phyloP scores from a whole-genome alignment of 1,140 invertebrate genomes.

The Cyclargus thomasi region DNA sequence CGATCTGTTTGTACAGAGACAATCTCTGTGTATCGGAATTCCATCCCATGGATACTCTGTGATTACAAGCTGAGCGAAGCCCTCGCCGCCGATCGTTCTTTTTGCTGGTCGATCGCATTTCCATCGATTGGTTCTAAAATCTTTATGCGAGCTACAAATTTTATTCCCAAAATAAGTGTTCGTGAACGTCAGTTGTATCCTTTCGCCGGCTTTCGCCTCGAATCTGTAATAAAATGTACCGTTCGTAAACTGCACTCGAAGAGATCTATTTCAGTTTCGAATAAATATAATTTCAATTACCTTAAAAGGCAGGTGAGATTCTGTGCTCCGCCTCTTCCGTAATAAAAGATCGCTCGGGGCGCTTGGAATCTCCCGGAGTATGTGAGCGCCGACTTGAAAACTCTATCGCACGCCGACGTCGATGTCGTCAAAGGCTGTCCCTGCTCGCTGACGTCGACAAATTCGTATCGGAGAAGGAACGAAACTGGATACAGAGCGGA shows the following conservation, averaged over 20 bases:
- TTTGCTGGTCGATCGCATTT: slow-evolving; percentile 76
- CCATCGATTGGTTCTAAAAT: slow-evolving; percentile 80
- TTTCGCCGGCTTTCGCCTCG: slow-evolving; percentile 79
- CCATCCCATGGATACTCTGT: slow-evolving; percentile 85
- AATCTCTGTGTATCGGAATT: slow-evolving; percentile 81
- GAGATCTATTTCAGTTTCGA: neutral
- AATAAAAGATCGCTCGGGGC: slow-evolving; percentile 87
- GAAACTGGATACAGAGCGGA: slow-evolving; percentile 86
- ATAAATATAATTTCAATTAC: slow-evolving; percentile 34
- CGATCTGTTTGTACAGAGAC: slow-evolving; percentile 83
- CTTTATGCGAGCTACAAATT: slow-evolving; percentile 78
- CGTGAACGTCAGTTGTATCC: slow-evolving; percentile 79
- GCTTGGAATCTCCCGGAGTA: slow-evolving; percentile 82
- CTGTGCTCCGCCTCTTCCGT: slow-evolving; percentile 84
- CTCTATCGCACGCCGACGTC: slow-evolving; percentile 77
- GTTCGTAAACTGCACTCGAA: neutral
- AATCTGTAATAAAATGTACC: slow-evolving; percentile 72
- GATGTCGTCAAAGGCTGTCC: slow-evolving; percentile 74
- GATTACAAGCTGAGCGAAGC: slow-evolving; percentile 80
- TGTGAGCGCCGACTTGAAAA: slow-evolving; percentile 74
- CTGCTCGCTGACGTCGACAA: slow-evolving; percentile 81
- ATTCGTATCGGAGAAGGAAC: slow-evolving; percentile 87
- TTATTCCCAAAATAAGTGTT: slow-evolving; percentile 82
- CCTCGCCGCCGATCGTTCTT: slow-evolving; percentile 66
- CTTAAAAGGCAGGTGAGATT: slow-evolving; percentile 84